Percentiles rank a stretch among this genome's conserved stretches.
phyloP scores from a whole-genome alignment of 1,140 invertebrate genomes.

The Helicoverpa zea region DNA sequence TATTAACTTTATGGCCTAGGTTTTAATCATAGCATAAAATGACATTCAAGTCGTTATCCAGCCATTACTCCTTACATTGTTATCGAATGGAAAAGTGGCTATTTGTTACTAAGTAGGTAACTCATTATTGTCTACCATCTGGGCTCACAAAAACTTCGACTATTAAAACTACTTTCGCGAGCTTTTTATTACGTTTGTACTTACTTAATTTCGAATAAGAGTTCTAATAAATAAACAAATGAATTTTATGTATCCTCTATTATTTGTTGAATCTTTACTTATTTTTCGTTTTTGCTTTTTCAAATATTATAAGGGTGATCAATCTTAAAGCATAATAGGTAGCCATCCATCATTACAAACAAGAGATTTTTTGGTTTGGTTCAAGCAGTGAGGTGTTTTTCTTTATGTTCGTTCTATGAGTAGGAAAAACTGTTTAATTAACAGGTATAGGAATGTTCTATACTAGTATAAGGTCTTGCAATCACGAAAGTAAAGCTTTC shows the following conservation, averaged over 20 bases:
- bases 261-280: background rate
- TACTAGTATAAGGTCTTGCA: too few species aligned
- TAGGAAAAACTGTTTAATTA: too few species aligned
- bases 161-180: constrained; percentile 2
- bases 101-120: background rate
- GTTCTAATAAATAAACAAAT: too few species aligned
- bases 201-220: background rate
- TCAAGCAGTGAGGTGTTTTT: too few species aligned
- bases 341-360: too few species aligned
- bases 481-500: too few species aligned
- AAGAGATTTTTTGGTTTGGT: too few species aligned
- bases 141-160: background rate
- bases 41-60: background rate
- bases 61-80: background rate
- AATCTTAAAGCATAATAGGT: too few species aligned
- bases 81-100: background rate
- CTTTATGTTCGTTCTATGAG: too few species aligned
- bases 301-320: too few species aligned
- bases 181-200: constrained; percentile 1
- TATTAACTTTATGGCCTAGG: background rate
- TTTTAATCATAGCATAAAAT: background rate
- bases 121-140: background rate
- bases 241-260: too few species aligned
- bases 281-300: background rate
- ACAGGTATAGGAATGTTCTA: too few species aligned